Conservation (phyloP, 2,888 invertebrate genomes). For the Drosophila parthenogenetica region DNA sequence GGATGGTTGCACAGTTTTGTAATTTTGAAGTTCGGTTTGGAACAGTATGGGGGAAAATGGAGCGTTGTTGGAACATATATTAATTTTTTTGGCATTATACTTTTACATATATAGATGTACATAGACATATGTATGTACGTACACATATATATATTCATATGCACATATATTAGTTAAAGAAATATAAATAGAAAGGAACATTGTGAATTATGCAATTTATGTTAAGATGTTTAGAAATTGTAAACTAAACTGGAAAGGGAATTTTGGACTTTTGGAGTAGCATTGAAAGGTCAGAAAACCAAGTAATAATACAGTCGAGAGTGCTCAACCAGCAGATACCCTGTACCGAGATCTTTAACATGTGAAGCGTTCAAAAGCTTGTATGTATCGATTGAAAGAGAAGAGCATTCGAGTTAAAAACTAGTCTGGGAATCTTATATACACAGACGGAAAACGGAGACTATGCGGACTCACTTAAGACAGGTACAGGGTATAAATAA, state of each 20-base stretch:
- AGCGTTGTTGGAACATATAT: conserved; percentile 65
- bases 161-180: conserved; percentile 39
- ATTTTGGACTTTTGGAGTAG: neutral
- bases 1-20: conserved; percentile 56
- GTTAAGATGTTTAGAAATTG: conserved; percentile 45
- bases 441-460: neutral
- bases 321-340: conserved; percentile 49
- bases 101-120: conserved; percentile 33
- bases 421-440: neutral
- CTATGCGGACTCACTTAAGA: neutral
- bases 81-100: conserved; percentile 52
- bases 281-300: conserved; percentile 20
- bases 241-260: conserved; percentile 10
- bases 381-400: neutral
- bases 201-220: conserved; percentile 68
- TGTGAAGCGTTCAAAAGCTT: neutral
- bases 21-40: conserved; percentile 60
- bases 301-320: conserved; percentile 40
- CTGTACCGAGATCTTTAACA: conserved; percentile 33
- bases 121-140: conserved; percentile 11
- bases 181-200: conserved; percentile 57
- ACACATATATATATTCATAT: conserved; percentile 20
- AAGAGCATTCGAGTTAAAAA: neutral
- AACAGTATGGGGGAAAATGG: conserved; percentile 66
- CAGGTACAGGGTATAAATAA: conserved; percentile 58